Evolutionary conservation across 2,797 vertebrate genomes (phyloP).

Genomic region (Paratrypauchen microcephalus): DNA sequence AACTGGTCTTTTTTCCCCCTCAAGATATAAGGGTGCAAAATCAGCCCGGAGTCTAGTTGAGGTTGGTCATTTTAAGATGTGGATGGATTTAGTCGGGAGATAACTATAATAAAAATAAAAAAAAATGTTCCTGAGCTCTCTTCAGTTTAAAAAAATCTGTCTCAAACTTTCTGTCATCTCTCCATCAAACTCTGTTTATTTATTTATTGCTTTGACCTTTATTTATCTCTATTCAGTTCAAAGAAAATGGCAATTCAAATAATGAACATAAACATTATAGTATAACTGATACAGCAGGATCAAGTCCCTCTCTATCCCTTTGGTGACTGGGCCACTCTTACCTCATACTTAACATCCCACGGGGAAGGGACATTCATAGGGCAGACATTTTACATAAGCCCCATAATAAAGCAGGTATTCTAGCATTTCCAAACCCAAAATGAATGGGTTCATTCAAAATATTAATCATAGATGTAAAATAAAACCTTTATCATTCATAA

Average conservation of each 20-base stretch:
- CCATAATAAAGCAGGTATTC: constrained; percentile 43
- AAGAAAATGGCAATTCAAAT: constrained; percentile 73
- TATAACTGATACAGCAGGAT: constrained; percentile 62
- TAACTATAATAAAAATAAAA: constrained; percentile 29
- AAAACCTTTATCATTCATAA: constrained; percentile 48
- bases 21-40: constrained; percentile 28
- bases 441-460: constrained; percentile 49
- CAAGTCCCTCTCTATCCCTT: constrained; percentile 59
- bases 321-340: constrained; percentile 58
- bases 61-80: constrained; percentile 20
- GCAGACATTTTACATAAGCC: constrained; percentile 33
- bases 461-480: constrained; percentile 29
- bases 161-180: constrained; percentile 64
- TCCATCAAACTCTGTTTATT: constrained; percentile 76
- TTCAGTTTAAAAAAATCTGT: constrained; percentile 53
- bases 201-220: constrained; percentile 76
- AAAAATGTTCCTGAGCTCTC: constrained; percentile 45
- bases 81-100: constrained; percentile 26
- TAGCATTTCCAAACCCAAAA: constrained; percentile 69
- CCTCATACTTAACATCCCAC: constrained; percentile 54
- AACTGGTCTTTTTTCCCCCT: background rate
- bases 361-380: constrained; percentile 60
- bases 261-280: constrained; percentile 64
- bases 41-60: constrained; percentile 38
- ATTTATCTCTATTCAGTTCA: constrained; percentile 61